A percentile compares a stretch with the other conserved stretches of the same genome.
Conservation (phyloP, 2,888 invertebrate species). For the Graphium colonna region DNA sequence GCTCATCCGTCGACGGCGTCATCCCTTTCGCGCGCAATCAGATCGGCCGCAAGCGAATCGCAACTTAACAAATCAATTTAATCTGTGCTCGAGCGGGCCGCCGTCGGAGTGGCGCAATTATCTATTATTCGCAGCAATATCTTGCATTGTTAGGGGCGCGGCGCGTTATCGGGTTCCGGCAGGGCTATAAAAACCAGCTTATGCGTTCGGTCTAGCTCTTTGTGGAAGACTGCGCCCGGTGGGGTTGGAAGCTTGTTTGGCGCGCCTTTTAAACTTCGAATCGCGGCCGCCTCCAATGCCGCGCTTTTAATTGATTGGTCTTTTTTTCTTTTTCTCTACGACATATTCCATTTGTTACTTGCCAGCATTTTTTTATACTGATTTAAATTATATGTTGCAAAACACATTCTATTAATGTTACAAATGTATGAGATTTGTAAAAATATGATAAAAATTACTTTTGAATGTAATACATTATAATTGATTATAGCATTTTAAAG, state of each 20-base stretch:
- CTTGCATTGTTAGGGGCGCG: conserved; percentile 63
- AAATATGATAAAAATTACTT: too few species aligned
- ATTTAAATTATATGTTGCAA: too few species aligned
- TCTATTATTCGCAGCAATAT: conserved; percentile 66
- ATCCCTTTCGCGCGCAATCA: conserved; percentile 8
- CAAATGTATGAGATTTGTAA: too few species aligned
- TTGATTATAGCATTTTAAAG: too few species aligned
- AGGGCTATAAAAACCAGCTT: conserved; percentile 79
- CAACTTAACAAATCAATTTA: conserved; percentile 55
- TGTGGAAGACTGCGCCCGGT: conserved; percentile 33
- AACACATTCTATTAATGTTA: too few species aligned
- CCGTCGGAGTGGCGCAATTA: conserved; percentile 56
- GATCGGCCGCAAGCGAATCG: conserved; percentile 24
- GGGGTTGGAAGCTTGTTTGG: conserved; percentile 28
- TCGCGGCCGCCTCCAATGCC: conserved; percentile 1
- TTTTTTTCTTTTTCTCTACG: too few species aligned
- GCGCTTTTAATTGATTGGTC: conserved; percentile 18
- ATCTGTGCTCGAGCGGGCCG: conserved; percentile 35
- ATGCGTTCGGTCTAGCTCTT: conserved; percentile 69
- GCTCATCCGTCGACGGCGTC: neutral
- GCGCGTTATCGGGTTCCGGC: conserved; percentile 62
- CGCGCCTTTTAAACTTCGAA: conserved; percentile 9
- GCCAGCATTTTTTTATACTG: too few species aligned
- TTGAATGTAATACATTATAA: too few species aligned
- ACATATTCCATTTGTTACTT: too few species aligned